phyloP scores from a whole-genome alignment of 2,797 vertebrate species.

The Phrynocephalus vlangalii region DNA sequence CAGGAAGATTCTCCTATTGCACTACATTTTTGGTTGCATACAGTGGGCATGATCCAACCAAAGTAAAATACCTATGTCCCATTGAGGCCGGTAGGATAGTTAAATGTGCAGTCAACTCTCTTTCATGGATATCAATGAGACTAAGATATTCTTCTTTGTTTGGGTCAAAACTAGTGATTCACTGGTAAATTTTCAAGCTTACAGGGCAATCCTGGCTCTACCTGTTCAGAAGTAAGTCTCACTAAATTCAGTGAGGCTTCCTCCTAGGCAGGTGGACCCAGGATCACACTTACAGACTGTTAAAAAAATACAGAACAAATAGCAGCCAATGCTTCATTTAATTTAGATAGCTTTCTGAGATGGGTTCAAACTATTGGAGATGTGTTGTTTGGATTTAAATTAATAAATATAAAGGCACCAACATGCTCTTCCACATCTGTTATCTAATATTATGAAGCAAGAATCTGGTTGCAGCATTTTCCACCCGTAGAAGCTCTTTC shows the following conservation, averaged over 20 bases:
- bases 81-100: neutral
- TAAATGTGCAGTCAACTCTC: neutral
- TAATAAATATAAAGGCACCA: neutral
- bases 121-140: neutral
- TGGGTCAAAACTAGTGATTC: neutral
- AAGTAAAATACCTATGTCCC: conserved; percentile 9
- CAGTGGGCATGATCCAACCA: conserved; percentile 15
- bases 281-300: conserved; percentile 4
- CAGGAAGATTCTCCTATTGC: conserved; percentile 31
- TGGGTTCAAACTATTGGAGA: conserved; percentile 5
- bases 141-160: neutral
- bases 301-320: conserved; percentile 44
- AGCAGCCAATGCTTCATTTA: neutral
- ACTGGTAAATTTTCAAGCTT: conserved; percentile 8
- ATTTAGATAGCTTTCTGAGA: conserved; percentile 1
- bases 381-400: neutral
- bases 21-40: conserved; percentile 11
- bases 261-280: neutral
- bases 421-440: neutral
- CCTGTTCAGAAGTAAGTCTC: neutral
- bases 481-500: neutral
- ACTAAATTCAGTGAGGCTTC: neutral
- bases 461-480: neutral
- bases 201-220: neutral
- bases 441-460: neutral